Evolutionary conservation across 2,113 vertebrate genomes (phyloP).

Genomic region (Telmatochromis sp.): DNA sequence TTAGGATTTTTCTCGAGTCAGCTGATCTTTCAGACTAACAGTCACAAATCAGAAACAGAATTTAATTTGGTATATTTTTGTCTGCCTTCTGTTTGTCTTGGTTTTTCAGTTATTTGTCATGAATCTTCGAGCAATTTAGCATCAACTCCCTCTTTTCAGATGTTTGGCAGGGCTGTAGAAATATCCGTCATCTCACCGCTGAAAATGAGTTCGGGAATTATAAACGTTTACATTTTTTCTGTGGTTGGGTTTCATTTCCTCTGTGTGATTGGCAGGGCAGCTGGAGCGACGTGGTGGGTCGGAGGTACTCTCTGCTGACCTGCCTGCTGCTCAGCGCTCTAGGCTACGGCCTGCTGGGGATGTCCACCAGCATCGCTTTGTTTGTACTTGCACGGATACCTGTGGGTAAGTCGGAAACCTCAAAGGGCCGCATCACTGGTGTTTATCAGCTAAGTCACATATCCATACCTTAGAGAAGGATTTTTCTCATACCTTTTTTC

Average conservation of each 20-base stretch:
- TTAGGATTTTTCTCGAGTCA: background rate
- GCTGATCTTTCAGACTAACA: background rate
- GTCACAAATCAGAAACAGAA: background rate
- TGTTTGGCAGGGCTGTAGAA: background rate
- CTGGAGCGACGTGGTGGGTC: slow-evolving; percentile 94
- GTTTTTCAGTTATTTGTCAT: background rate
- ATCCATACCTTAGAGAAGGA: background rate
- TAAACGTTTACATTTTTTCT: background rate
- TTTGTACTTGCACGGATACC: slow-evolving; percentile 86
- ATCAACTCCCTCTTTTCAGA: background rate
- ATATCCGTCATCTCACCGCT: background rate
- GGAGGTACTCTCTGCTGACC: slow-evolving; percentile 77
- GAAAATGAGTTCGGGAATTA: background rate
- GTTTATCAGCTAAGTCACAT: background rate
- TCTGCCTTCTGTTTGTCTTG: background rate
- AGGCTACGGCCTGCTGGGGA: slow-evolving; percentile 84
- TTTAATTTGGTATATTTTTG: background rate
- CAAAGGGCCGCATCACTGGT: background rate
- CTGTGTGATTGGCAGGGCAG: slow-evolving; percentile 76
- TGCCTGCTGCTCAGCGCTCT: slow-evolving; percentile 85
- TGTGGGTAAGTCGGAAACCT: slow-evolving; percentile 76
- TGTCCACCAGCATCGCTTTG: slow-evolving; percentile 79
- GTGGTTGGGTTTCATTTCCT: background rate
- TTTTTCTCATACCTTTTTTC: background rate
- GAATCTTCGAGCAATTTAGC: background rate